Percentiles rank a stretch among this genome's conserved stretches.
Evolutionary conservation across 2,888 invertebrate genomes (phyloP).

Genomic region (Altica lythri): DNA sequence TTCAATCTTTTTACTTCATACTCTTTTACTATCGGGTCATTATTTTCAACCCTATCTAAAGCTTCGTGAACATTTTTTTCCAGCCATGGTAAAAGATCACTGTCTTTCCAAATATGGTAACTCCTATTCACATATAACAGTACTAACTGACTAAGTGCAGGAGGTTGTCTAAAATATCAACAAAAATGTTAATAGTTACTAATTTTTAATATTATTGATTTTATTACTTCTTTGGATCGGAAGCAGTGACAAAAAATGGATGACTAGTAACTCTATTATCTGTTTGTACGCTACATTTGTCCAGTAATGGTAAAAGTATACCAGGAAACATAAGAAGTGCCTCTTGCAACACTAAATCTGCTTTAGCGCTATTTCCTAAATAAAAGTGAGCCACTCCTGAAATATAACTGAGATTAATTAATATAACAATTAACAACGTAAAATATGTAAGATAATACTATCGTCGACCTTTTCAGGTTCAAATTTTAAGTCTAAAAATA

Average conservation of each 20-base stretch:
- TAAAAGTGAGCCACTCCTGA: conserved; percentile 72
- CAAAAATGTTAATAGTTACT: not conserved
- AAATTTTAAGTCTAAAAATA: not conserved
- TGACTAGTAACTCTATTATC: conserved; percentile 67
- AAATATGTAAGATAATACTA: too few species aligned
- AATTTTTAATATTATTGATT: not conserved
- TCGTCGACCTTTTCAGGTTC: not conserved
- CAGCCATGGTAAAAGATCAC: conserved; percentile 74
- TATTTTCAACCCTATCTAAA: conserved; percentile 66
- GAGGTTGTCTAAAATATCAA: conserved; percentile 62
- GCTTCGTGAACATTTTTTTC: conserved; percentile 72
- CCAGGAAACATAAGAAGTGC: conserved; percentile 84
- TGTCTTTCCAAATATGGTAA: conserved; percentile 79
- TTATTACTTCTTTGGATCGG: conserved; percentile 54
- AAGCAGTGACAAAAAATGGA: conserved; percentile 55
- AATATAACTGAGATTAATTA: too few species aligned
- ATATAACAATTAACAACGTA: too few species aligned
- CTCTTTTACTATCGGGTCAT: conserved; percentile 65
- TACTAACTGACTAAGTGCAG: conserved; percentile 71
- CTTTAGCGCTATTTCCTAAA: conserved; percentile 55
- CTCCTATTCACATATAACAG: conserved; percentile 75
- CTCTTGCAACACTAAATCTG: conserved; percentile 72
- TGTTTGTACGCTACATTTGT: conserved; percentile 75
- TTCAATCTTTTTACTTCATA: conserved; percentile 65
- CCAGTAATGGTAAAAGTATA: conserved; percentile 71